Evolutionary conservation across 2,797 vertebrate species (phyloP).

Genomic region (Diplodus sargus): DNA sequence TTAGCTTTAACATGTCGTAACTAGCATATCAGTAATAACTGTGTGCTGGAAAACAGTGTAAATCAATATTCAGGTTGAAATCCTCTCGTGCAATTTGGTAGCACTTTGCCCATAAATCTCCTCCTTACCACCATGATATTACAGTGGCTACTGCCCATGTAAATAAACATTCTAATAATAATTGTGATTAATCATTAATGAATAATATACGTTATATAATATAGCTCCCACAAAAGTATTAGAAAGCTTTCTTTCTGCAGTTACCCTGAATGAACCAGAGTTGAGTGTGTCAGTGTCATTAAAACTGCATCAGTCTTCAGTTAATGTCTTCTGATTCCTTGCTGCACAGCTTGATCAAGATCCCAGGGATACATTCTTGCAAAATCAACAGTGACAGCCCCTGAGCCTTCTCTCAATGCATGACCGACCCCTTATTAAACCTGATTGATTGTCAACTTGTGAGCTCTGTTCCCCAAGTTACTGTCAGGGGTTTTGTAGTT

Average conservation of each 20-base stretch:
- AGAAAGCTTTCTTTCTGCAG: background rate
- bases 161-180: background rate
- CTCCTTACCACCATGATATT: background rate
- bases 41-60: background rate
- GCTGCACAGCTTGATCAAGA: slow-evolving; percentile 65
- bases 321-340: slow-evolving; percentile 68
- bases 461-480: slow-evolving; percentile 39
- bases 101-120: background rate
- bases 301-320: slow-evolving; percentile 56
- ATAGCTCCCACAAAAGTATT: background rate
- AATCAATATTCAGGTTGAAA: background rate
- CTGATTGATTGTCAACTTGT: slow-evolving; percentile 60
- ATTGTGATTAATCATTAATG: background rate
- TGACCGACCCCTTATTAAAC: slow-evolving; percentile 67
- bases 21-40: background rate
- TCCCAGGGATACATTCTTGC: slow-evolving; percentile 52
- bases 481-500: slow-evolving; percentile 29
- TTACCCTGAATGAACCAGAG: slow-evolving; percentile 36
- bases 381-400: slow-evolving; percentile 68
- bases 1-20: background rate
- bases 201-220: background rate
- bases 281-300: slow-evolving; percentile 58
- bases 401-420: slow-evolving; percentile 48
- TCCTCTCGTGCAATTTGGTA: background rate
- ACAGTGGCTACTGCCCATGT: background rate